These are phyloP conservation scores for Neria commutata DNA, from an alignment of 2,888 invertebrate species.

Conservation along the genomic window DNA sequence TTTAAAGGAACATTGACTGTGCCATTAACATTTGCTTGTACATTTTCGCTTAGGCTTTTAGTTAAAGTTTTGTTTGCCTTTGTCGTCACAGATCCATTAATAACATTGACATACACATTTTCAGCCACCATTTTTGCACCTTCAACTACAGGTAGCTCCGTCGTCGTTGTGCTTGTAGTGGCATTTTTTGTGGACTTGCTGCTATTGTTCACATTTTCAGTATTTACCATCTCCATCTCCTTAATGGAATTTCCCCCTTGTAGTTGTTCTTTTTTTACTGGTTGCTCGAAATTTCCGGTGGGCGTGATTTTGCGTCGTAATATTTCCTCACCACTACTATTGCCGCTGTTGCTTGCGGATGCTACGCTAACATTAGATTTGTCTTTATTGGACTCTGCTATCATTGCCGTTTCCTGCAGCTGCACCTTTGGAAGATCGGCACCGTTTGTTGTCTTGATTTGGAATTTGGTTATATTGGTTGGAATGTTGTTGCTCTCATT, in stretches of 20 bases:
- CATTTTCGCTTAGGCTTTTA: too few species aligned
- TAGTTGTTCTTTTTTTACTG: too few species aligned
- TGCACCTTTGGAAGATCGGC: conserved; percentile 14
- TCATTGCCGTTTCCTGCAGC: conserved; percentile 10
- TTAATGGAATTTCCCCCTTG: too few species aligned
- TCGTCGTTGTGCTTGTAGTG: too few species aligned
- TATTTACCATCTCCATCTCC: not conserved
- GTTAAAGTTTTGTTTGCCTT: too few species aligned
- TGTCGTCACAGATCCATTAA: too few species aligned
- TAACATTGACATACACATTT: conserved; percentile 11
- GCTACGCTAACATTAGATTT: not conserved
- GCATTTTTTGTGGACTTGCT: conserved; percentile 18
- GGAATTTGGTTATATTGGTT: not conserved
- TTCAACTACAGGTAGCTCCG: too few species aligned
- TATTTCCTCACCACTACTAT: not conserved
- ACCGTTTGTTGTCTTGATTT: conserved; percentile 13
- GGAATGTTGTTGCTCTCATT: not conserved
- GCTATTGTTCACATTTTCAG: conserved; percentile 14
- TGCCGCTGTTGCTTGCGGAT: not conserved
- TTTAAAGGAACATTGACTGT: too few species aligned
- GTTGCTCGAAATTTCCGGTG: conserved; percentile 10
- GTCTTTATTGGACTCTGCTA: not conserved
- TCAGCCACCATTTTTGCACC: conserved; percentile 21
- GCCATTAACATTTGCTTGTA: too few species aligned
- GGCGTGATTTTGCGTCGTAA: conserved; percentile 14